Conservation (phyloP, 2,888 invertebrate species). For the Ichneumoninae sp. region DNA sequence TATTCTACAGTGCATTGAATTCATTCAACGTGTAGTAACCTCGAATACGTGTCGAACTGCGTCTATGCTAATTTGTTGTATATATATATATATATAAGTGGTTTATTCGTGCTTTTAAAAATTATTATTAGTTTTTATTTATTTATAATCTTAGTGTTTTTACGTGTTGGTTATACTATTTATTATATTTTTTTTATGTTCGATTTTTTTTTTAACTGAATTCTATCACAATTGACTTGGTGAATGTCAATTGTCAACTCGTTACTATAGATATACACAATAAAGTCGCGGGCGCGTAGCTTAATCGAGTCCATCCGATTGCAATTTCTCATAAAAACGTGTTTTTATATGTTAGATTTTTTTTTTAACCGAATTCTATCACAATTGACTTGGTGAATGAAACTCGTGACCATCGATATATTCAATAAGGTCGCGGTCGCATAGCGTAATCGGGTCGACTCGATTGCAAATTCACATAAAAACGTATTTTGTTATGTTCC, state of each 20-base stretch:
- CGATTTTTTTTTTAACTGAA: too few relatives aligned
- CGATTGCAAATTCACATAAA: constrained; percentile 30
- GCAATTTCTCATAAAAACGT: neutral
- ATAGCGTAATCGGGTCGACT: constrained; percentile 40
- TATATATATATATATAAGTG: too few relatives aligned
- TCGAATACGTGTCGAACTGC: too few relatives aligned
- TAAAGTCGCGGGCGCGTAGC: neutral
- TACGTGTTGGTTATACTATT: too few relatives aligned
- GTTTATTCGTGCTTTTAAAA: too few relatives aligned
- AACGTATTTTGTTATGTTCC: neutral
- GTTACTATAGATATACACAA: neutral
- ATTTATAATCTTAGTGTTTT: too few relatives aligned
- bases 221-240: neutral
- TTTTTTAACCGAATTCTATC: too few relatives aligned
- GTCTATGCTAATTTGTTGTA: too few relatives aligned
- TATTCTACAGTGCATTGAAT: too few relatives aligned
- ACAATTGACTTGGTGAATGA: neutral
- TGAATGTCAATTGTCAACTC: neutral
- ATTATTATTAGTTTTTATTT: too few relatives aligned
- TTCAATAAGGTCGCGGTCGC: neutral
- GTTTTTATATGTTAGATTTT: neutral
- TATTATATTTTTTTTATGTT: neutral
- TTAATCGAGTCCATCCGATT: constrained; percentile 46
- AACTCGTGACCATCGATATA: neutral
- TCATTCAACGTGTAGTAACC: too few relatives aligned